Evolutionary conservation across 2,113 vertebrate species (phyloP), one percentile per base, ranked within the genome.

Genomic region (Syngnathoides biaculeatus): DNA sequence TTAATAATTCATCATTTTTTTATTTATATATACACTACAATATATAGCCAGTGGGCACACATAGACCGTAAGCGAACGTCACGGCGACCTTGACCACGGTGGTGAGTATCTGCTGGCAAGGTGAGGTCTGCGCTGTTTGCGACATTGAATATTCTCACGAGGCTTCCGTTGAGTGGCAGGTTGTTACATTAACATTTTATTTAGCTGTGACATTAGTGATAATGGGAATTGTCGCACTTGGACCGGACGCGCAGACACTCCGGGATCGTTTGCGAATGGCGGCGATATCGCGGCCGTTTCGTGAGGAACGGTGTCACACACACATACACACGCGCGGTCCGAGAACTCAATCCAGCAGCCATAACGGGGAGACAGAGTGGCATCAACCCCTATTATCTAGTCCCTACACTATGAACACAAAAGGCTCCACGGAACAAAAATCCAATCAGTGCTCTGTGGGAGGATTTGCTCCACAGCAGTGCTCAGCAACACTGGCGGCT

Each of bases 381-480:
- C 86, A 88, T 85, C 85, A 81, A 88, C 88, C 87, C 90, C 84
- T 88, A 91, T 91, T 90, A 91, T 90, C 89, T 86, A 84, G 86
- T 89, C 85, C 84, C 84, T 85, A 84, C 84, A 82, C 87, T 86
- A 79, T 79, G 88, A 89, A 90, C 88, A 91, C 88, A 91, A 91
- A 91, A 91, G 87, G 87, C 89, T 85, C 84, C 75, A 77, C 82
- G 84, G 86, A 92, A 90, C 87, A 89, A 89, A 90, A 91, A 91
- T 91, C 79, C 87, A 90, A 91, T 87, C 84, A 90, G 87, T 84
- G 84, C 79, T 89, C 79, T 85, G 83, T 83, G 64, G 88, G 86
- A 91, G 90, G 89, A 90, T 91, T 89, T 90, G 86, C 82, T 86
- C 85, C 83, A 88, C 83, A 81, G 89, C 82, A 86, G 87, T 86